Evolutionary conservation across 2,888 invertebrate species (phyloP).

Genomic region (Agrypnus murinus): DNA sequence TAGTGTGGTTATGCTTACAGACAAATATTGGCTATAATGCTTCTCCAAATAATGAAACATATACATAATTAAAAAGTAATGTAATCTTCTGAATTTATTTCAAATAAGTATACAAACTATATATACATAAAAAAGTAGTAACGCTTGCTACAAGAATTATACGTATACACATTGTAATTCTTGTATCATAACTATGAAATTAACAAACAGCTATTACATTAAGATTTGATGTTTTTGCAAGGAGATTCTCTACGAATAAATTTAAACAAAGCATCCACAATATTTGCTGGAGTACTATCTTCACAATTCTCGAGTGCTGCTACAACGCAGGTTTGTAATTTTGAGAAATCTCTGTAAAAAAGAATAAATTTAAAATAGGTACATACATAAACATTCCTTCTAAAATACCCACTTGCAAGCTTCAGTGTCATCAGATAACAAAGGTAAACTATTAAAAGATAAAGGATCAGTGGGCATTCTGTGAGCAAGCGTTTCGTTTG

Average conservation of each 20-base stretch:
- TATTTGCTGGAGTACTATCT: conserved; percentile 86
- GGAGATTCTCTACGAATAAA: conserved; percentile 81
- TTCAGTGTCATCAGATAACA: conserved; percentile 5
- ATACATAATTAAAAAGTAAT: too few relatives aligned
- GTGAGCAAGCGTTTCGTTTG: conserved; percentile 19
- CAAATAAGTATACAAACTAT: too few relatives aligned
- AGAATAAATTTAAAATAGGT: too few relatives aligned
- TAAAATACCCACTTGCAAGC: too few relatives aligned
- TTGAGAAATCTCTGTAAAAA: conserved; percentile 73
- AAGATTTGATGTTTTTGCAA: conserved; percentile 69
- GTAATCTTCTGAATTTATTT: too few relatives aligned
- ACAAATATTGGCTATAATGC: too few relatives aligned
- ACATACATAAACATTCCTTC: too few relatives aligned
- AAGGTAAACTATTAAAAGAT: conserved; percentile 25
- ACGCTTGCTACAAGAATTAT: too few relatives aligned
- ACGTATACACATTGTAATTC: too few relatives aligned
- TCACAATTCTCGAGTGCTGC: conserved; percentile 78
- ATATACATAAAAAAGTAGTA: too few relatives aligned
- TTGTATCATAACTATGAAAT: background rate
- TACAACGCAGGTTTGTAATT: conserved; percentile 76
- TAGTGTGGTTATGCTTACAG: too few relatives aligned
- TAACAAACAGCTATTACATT: background rate
- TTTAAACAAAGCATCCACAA: conserved; percentile 84
- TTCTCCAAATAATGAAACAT: too few relatives aligned
- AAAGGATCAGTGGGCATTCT: conserved; percentile 15